phyloP scores from a whole-genome alignment of 92 coral and sea anemone species.

The Zoanthus sociatus region DNA sequence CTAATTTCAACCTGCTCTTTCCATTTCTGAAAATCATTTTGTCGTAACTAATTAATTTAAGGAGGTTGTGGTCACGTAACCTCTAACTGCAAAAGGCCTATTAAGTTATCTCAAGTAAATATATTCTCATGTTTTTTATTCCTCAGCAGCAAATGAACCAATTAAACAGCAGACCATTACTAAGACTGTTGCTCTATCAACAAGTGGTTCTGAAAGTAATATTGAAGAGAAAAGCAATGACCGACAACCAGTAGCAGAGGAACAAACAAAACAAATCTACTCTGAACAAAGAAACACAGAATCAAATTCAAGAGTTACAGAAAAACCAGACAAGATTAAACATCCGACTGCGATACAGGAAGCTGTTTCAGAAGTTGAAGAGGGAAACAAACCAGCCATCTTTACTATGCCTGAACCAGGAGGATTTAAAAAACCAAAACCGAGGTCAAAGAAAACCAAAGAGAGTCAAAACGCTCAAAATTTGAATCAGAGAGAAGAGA shows the following conservation, averaged over 20 bases:
- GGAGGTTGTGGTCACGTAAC: no score
- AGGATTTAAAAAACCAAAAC: constrained; percentile 32
- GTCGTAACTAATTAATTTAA: no score
- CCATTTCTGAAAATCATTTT: no score
- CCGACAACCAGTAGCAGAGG: constrained; percentile 21
- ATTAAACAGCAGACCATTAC: not conserved
- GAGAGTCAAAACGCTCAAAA: not conserved
- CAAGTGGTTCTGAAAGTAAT: constrained; percentile 2
- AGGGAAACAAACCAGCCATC: not conserved
- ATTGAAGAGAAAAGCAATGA: not conserved
- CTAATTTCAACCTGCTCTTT: no score
- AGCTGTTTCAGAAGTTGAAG: not conserved
- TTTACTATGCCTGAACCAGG: constrained; percentile 41
- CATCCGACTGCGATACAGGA: not conserved
- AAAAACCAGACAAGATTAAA: not conserved
- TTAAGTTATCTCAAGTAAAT: not conserved
- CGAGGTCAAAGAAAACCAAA: not conserved
- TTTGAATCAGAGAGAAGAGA: constrained; percentile 4
- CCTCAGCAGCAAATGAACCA: not conserved
- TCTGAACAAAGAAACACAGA: not conserved
- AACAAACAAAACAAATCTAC: not conserved
- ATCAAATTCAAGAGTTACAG: constrained; percentile 1
- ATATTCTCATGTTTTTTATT: not conserved
- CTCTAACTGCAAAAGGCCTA: no score
- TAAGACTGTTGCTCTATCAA: constrained; percentile 1